Base-by-base conservation (phyloP, 2,888 invertebrate genomes). In the Campaea margaritaria region DNA sequence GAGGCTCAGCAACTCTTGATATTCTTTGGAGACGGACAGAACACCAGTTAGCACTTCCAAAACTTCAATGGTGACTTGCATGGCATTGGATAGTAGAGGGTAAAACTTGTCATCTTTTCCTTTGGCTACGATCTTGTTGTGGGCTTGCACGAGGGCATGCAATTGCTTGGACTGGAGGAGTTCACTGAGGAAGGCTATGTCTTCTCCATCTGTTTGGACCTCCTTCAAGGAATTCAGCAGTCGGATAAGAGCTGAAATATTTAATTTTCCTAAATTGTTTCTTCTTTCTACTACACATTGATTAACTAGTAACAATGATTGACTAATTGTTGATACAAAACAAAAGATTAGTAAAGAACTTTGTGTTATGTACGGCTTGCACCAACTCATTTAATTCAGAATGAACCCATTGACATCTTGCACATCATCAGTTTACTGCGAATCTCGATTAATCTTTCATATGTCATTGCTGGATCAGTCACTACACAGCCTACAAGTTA, bases 131-230 rank as follows among this genome's bases (percentile, higher is more conserved):
- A 97, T 97, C 88, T 96, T 97, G 82, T 97, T 97, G 85, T 98
- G 97, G 62, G 97, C 97, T 89, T 97, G 96, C 28, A 98, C 97
- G 71, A 98, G 93, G 34, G 98, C 97, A 89, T 97, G 96, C 0
- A 98, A 93, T 82, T 97, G 97, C 85, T 96, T 96, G 7, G 97
- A 97, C 83, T 96, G 96, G 48, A 98, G 91, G 49, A 98, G 90
- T 69, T 96, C 96, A 86, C 95, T 96, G 11, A 98, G 93, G 82
- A 98, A 98, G 46, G 95, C 96, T 65, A 97, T 94, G 89, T 98
- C 98, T 86, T 97, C 97, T 72, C 97, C 97, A 64, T 96, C 96
- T 55, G 94, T 93, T 75, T 95, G 95, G 42, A 96, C 95, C 85
- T 97, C 96, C 86, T 96, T 96, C 70, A 98, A 90, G n/a, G 97